Evolutionary conservation across 2,797 vertebrate species (phyloP).

Genomic region (Channallabes apus): DNA sequence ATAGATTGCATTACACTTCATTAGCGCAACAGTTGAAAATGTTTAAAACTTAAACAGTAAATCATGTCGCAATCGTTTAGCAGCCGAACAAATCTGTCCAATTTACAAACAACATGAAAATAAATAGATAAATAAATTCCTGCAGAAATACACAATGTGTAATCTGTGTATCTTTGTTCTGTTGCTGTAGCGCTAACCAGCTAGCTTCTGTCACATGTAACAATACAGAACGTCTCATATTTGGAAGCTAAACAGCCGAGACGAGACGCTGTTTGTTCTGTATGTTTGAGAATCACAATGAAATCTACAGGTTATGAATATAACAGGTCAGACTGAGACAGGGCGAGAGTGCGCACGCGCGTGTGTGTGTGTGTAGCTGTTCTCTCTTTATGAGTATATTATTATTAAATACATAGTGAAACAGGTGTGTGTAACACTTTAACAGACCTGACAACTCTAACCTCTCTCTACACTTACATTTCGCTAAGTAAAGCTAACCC

Average conservation of each 20-base stretch:
- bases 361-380: no score
- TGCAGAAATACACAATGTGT: neutral
- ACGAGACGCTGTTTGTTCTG: no score
- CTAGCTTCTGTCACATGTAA: neutral
- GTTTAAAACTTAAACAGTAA: neutral
- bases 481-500: neutral
- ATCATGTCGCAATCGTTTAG: neutral
- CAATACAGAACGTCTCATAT: no score
- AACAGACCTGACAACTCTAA: neutral
- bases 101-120: neutral
- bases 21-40: neutral
- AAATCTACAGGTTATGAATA: no score
- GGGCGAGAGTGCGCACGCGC: no score
- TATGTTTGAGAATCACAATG: no score
- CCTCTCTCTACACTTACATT: neutral
- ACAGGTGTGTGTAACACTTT: no score
- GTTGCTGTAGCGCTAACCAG: neutral
- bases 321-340: no score
- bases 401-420: no score
- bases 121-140: no score
- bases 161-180: neutral
- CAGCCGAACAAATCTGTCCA: neutral
- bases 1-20: conserved; percentile 19
- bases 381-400: no score
- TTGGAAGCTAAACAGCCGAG: no score